phyloP scores from a whole-genome alignment of 2,888 invertebrate species.

The Leptopilina myrica region DNA sequence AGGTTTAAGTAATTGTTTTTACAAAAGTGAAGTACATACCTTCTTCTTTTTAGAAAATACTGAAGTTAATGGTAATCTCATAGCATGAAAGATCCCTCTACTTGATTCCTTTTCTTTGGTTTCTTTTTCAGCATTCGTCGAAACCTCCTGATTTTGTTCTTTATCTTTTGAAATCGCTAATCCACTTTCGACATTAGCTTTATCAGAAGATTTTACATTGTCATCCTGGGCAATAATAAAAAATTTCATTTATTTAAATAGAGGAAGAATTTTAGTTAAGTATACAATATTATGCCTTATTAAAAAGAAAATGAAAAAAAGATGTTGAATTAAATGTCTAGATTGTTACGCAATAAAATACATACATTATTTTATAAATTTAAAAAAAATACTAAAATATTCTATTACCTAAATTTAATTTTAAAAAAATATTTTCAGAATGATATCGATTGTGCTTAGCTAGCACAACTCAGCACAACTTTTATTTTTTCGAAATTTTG shows the following conservation, averaged over 20 bases:
- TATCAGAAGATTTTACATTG: constrained; percentile 70
- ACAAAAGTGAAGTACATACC: constrained; percentile 54
- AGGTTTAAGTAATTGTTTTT: too few species aligned
- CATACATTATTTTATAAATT: too few species aligned
- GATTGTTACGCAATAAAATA: too few species aligned
- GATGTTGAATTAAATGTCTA: too few species aligned
- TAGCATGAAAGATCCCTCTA: constrained; percentile 79
- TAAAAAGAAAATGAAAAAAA: too few species aligned
- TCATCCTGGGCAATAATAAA: constrained; percentile 61
- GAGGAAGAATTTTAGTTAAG: background rate
- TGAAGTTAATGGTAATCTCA: constrained; percentile 81
- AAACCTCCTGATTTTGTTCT: constrained; percentile 67
- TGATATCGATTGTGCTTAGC: too few species aligned
- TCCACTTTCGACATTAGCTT: constrained; percentile 59
- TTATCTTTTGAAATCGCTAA: constrained; percentile 65
- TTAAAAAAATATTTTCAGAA: too few species aligned
- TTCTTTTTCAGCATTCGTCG: constrained; percentile 67
- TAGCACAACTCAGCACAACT: too few species aligned
- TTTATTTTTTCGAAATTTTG: too few species aligned
- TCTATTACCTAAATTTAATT: too few species aligned
- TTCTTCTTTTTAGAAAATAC: constrained; percentile 73
- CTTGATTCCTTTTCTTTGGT: constrained; percentile 67
- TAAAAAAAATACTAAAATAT: too few species aligned
- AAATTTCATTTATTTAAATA: background rate
- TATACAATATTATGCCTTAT: too few species aligned